phyloP scores from a whole-genome alignment of 2,888 invertebrate genomes.

The Eristalis pertinax region DNA sequence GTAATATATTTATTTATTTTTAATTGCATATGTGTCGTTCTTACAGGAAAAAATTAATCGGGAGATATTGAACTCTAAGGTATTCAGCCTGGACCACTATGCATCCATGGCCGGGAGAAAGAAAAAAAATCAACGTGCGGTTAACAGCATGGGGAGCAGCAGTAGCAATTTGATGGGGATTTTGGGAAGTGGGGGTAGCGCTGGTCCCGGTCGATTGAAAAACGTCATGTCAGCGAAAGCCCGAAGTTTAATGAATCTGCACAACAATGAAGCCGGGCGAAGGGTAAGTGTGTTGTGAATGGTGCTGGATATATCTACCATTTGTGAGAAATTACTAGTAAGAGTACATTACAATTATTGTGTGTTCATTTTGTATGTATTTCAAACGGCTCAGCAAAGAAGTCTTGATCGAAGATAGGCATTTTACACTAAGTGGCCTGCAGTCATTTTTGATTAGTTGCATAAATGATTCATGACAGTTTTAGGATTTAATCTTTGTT shows the following conservation, averaged over 20 bases:
- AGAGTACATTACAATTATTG: no score
- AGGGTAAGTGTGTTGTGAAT: conserved; percentile 85
- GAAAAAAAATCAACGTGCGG: conserved; percentile 79
- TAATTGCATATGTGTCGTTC: conserved; percentile 36
- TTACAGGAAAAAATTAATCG: conserved; percentile 81
- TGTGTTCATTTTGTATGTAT: no score
- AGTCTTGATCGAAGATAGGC: no score
- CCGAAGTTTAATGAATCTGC: conserved; percentile 96
- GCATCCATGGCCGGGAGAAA: conserved; percentile 76
- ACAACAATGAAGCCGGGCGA: conserved; percentile 98
- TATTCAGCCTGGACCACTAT: conserved; percentile 78
- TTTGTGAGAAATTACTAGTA: no score
- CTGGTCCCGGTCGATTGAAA: conserved; percentile 74
- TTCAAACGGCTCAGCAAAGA: no score
- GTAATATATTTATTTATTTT: conserved; percentile 3
- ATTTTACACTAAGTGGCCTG: no score
- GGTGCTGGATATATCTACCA: no score
- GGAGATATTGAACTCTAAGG: conserved; percentile 81
- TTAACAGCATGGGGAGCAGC: conserved; percentile 75
- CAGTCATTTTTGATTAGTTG: no score
- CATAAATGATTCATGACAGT: no score
- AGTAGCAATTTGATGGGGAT: conserved; percentile 69
- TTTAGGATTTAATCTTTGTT: no score
- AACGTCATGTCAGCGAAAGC: conserved; percentile 82
- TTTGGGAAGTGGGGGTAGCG: conserved; percentile 59